Conservation (phyloP, 2,797 vertebrate genomes). For the Sarcophilus harrisii region DNA sequence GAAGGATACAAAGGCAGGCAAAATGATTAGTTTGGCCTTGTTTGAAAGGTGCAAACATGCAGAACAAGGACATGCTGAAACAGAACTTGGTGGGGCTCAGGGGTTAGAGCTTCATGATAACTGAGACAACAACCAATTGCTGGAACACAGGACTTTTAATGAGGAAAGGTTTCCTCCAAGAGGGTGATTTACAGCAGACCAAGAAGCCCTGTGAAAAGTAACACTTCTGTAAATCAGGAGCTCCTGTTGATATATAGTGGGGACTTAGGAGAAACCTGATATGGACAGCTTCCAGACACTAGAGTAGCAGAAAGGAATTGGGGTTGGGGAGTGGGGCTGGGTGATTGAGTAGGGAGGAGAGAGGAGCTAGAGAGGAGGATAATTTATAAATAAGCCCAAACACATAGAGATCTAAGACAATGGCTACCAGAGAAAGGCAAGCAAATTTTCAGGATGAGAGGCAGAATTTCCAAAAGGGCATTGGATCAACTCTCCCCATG, state of each 20-base stretch:
- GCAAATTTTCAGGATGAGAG: background rate
- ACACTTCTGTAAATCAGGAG: slow-evolving; percentile 68
- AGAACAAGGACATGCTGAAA: background rate
- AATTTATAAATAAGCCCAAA: background rate
- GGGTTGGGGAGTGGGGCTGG: background rate
- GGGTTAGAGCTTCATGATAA: slow-evolving; percentile 48
- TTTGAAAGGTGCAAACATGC: background rate
- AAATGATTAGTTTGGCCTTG: background rate
- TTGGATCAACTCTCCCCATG: background rate
- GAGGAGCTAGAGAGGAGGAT: background rate
- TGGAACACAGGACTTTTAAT: slow-evolving; percentile 57
- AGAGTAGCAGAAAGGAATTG: background rate
- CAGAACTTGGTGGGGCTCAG: background rate
- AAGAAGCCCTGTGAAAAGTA: slow-evolving; percentile 67
- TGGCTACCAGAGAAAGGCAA: background rate
- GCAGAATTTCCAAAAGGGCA: background rate
- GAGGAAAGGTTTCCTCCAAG: slow-evolving; percentile 59
- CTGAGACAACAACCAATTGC: slow-evolving; percentile 43
- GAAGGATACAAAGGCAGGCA: background rate
- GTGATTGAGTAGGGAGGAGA: background rate
- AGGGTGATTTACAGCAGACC: slow-evolving; percentile 65
- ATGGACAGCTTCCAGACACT: background rate
- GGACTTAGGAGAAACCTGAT: background rate
- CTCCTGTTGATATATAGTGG: slow-evolving; percentile 31
- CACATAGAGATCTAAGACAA: background rate